These are phyloP conservation scores for Salticus scenicus DNA, from an alignment of 2,888 invertebrate genomes.

Conservation along the genomic window DNA sequence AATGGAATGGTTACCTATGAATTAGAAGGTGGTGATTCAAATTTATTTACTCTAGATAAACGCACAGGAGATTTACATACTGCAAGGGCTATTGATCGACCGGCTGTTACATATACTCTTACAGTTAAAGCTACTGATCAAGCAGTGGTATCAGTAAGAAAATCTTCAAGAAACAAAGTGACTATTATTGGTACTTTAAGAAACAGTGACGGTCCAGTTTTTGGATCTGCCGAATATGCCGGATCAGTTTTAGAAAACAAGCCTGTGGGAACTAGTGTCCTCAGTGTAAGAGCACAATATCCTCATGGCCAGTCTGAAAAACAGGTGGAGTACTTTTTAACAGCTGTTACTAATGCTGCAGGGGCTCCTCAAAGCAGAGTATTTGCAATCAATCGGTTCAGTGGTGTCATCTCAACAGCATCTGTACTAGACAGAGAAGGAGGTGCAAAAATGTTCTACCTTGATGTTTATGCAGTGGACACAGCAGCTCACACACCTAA, in stretches of 20 bases:
- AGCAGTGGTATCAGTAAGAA: constrained; percentile 90
- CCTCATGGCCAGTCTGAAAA: constrained; percentile 75
- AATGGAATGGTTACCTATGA: constrained; percentile 95
- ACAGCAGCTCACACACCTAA: constrained; percentile 78
- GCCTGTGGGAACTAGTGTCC: constrained; percentile 87
- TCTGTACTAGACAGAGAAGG: constrained; percentile 73
- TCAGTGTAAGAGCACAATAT: constrained; percentile 84
- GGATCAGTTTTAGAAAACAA: constrained; percentile 93
- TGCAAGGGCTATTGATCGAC: constrained; percentile 74
- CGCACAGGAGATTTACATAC: constrained; percentile 75
- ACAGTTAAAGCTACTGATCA: constrained; percentile 93
- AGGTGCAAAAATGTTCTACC: constrained; percentile 81
- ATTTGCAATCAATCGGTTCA: constrained; percentile 91
- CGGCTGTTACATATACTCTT: constrained; percentile 80
- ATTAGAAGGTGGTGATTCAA: constrained; percentile 83
- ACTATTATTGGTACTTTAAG: constrained; percentile 79
- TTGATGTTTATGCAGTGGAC: constrained; percentile 89
- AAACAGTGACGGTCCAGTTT: constrained; percentile 76
- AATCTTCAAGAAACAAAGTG: constrained; percentile 89
- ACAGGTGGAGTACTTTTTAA: constrained; percentile 91
- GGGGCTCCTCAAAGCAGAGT: constrained; percentile 88
- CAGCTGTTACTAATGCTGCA: constrained; percentile 77
- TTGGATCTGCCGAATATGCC: constrained; percentile 80
- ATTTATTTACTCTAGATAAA: constrained; percentile 74
- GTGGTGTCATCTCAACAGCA: constrained; percentile 88